These are phyloP conservation scores for Beris morrisii DNA, from an alignment of 2,888 invertebrate species.

Conservation along the genomic window DNA sequence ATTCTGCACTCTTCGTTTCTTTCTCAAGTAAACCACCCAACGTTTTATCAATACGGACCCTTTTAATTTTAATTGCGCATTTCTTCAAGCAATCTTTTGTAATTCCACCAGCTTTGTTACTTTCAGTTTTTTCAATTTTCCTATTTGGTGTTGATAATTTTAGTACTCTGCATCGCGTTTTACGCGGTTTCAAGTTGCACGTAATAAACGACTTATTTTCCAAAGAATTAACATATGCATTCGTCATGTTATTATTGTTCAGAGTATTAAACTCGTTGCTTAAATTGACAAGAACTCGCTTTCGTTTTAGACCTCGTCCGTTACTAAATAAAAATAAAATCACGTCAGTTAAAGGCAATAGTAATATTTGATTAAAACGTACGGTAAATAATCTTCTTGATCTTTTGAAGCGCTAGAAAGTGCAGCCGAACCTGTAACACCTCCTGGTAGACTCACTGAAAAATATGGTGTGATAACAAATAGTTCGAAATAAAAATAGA, in stretches of 20 bases:
- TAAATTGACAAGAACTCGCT: constrained; percentile 7
- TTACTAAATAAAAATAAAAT: neutral
- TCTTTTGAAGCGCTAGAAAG: neutral
- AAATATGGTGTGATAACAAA: neutral
- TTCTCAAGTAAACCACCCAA: no score
- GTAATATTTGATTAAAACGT: no score
- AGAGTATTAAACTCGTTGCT: constrained; percentile 6
- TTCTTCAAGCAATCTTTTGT: constrained; percentile 1
- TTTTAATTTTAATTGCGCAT: constrained; percentile 13
- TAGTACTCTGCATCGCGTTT: neutral
- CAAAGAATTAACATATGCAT: neutral
- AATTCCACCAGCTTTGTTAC: no score
- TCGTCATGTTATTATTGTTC: neutral
- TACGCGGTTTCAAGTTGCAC: constrained; percentile 16
- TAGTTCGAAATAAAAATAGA: neutral
- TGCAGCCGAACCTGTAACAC: neutral
- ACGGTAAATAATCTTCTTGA: neutral
- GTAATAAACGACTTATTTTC: constrained; percentile 19
- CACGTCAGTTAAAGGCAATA: neutral
- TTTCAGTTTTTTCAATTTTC: no score
- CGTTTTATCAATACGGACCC: no score
- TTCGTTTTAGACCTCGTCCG: constrained; percentile 8
- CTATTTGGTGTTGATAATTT: no score
- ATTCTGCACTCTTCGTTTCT: no score
- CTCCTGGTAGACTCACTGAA: neutral